Base-by-base conservation (phyloP, 64 coral and sea anemone genomes). In the Porites lutea region DNA sequence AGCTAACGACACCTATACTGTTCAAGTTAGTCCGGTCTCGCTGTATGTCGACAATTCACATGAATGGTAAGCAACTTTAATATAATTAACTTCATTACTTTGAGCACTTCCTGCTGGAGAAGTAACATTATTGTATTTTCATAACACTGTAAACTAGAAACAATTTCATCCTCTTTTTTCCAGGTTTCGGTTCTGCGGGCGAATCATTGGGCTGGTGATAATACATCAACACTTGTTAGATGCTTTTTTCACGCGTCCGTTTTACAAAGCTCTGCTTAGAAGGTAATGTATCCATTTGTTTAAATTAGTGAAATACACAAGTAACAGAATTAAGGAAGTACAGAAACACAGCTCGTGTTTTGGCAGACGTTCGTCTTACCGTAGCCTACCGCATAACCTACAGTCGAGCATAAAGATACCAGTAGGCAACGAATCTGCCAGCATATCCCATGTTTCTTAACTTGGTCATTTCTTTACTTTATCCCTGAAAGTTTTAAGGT, bases 181-280 rank as follows among this genome's bases (percentile, higher is more conserved):
- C 47, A 99, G 97, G 97, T 99, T 93, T 77, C 91, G 97, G n/a
- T 99, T 99, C 59, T 93, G 94, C 75, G 97, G 97, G 55, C 94
- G 97, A 80, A 94, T 99, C 78, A 86, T 99, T 53, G 97, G 91
- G 72, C 80, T 99, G 27, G 97, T 99, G 0, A 94, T 99, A 50
- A 93, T 99, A 73, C 97, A 99, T 76, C 97, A 99, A 48, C 97
- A 99, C 52, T 83, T 99, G 5, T 78, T 99, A 19, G 97, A 99
- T 57, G 97, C 97, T 2, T 99, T 99, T 89, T 99, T 99, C 73
- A 99, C 97, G 3, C 66, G 97, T 65, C 95, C 97, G 15, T 99
- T 96, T 59, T 99, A 99, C 91, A 99, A 99, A 72, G 76, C 94
- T 71, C 79, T 99, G n/a, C 74, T 99, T 16, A 95, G 93, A 89